A percentile compares a stretch with the other conserved stretches of the same genome.
Conservation (phyloP, 2,888 invertebrate species). For the Aphodius sticticus region DNA sequence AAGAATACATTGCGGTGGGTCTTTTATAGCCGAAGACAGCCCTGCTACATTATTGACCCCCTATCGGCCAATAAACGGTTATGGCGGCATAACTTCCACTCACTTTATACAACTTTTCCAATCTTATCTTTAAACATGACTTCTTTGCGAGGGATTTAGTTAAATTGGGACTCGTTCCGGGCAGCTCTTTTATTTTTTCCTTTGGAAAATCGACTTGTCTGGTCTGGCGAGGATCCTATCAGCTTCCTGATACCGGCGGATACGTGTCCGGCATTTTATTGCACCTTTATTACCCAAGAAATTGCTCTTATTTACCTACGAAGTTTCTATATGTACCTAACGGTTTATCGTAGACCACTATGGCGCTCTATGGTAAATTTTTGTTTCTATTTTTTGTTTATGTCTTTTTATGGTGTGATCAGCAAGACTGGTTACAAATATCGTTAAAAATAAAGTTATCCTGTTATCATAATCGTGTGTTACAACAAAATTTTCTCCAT, state of each 20-base stretch:
- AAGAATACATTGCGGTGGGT: conserved; percentile 33
- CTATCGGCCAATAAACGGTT: conserved; percentile 56
- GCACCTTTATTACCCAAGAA: conserved; percentile 34
- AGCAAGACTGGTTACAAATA: no score
- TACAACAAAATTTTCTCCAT: no score
- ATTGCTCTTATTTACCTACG: conserved; percentile 36
- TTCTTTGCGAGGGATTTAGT: conserved; percentile 61
- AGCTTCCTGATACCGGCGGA: conserved; percentile 27
- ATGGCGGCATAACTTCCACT: conserved; percentile 53
- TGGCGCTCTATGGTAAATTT: no score
- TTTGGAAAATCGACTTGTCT: conserved; percentile 29
- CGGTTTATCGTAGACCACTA: no score
- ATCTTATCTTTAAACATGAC: conserved; percentile 64
- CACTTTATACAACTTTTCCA: conserved; percentile 65
- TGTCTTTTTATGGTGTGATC: no score
- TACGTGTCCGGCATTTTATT: conserved; percentile 33
- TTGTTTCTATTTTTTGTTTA: no score
- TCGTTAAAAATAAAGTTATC: no score
- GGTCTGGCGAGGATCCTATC: conserved; percentile 18
- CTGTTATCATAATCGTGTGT: no score
- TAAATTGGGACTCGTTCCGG: conserved; percentile 58
- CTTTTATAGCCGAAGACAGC: conserved; percentile 44
- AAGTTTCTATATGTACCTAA: conserved; percentile 30
- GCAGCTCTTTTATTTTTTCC: conserved; percentile 28
- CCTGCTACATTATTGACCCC: conserved; percentile 54